Evolutionary conservation across 2,113 vertebrate genomes (phyloP), one percentile per base, ranked within the genome.

Genomic region (Carlito syrichta): DNA sequence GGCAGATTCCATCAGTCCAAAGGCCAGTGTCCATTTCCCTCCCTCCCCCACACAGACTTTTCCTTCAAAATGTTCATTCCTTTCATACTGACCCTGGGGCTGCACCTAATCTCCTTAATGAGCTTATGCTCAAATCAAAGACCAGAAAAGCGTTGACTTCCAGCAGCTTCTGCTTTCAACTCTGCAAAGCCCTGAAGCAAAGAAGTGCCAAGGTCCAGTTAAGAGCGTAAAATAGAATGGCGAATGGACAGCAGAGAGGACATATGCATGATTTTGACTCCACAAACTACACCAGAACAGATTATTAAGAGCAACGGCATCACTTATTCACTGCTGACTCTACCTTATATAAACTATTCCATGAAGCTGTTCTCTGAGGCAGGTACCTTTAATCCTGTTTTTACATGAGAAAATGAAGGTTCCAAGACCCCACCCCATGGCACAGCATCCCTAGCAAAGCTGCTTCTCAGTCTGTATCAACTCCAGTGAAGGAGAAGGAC

Each of bases 71-170:
- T n/a, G 89, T 63, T 3, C 12, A 12, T 27, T 60, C 40, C 89
- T 97, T 95, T 96, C 84, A 95, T 97, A 92, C 78, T 97, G 96
- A 95, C 79, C 92, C 96, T 63, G 30, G 45, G 82, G 94, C 30
- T 89, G 56, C 48, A 91, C 94, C 94, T 96, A 89, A 95, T 97
- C 89, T 91, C 79, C 83, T 84, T 95, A 95, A 96, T 89, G 86
- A 96, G 87, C 20, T 97, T 95, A 84, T 79, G 40, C 40, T 81
- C 73, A 91, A 96, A 97, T 95, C 96, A 95, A 96, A 95, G 96
- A 95, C 85, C 62, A 89, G 27, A 94, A 89, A 68, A 84, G 97
- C 66, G 66, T 78, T 81, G 66, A 93, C 66, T 74, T 81, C 35
- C 43, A 82, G 73, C 91, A 63, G 78, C 73, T 87, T 89, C 68